Evolutionary conservation across 1,140 invertebrate species (phyloP), one percentile per base, ranked within the genome.

Genomic region (Bombus affinis): DNA sequence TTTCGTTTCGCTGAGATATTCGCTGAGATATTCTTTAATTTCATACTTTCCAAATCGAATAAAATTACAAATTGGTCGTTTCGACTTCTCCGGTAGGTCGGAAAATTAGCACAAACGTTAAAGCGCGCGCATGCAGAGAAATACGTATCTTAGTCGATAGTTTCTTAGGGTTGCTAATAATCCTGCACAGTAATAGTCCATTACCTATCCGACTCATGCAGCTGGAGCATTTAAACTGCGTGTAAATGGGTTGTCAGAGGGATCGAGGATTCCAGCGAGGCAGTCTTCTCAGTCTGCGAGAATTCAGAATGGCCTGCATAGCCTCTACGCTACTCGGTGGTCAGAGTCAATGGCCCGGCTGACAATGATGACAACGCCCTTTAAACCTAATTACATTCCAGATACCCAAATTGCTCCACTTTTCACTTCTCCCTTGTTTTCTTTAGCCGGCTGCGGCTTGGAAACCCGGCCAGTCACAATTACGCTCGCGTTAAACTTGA

Each of bases 351-450:
- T 91, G 91, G 92, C 91, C 88, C 91, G 88, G 86, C 83, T 87
- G 88, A 91, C 92, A 86, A 83, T 83, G 70, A 87, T 78, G 82
- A 90, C 83, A 93, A 92, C 92, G 88, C 91, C 32, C 89, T 90
- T 66, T 89, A 70, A 85, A 91, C 92, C 91, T 92, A 92, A 93
- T 93, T 93, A 92, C 91, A 93, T 92, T 92, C 89, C 93, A 62
- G 71, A 65, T 85, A 81, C 75, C 80, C 80, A 75, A 66, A 59
- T 73, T 44, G 79, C 47, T 28, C 37, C 57, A 42, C 74, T 74
- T 77, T 84, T 74, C 62, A 70, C 72, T 75, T 74, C 62, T 37
- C 66, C 47, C 57, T 71, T 42, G 70, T 70, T 80, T 85, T 73
- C 83, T 44, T 73, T 73, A 44, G 28, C 15, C 35, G 13, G 1